Evolutionary conservation across 1,140 invertebrate genomes (phyloP).

Genomic region (Eufriesea mexicana): DNA sequence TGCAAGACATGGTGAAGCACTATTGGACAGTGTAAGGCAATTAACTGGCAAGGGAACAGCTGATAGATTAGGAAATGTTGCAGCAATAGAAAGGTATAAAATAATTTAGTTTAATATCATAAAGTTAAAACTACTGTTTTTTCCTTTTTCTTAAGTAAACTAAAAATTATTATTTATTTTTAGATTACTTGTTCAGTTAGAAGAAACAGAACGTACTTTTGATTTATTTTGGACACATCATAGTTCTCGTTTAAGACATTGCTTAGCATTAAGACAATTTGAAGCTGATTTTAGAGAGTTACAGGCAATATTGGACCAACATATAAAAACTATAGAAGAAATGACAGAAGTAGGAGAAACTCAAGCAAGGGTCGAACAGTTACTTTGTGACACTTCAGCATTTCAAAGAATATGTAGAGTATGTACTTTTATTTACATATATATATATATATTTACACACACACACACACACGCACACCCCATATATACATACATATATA

Average conservation of each 20-base stretch:
- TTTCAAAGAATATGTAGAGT: constrained; percentile 90
- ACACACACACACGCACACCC: no score
- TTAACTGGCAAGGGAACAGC: constrained; percentile 80
- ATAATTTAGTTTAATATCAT: constrained; percentile 4
- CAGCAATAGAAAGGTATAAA: constrained; percentile 93
- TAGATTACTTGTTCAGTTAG: constrained; percentile 95
- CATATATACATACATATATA: background rate
- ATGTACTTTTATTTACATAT: constrained; percentile 66
- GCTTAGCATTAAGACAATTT: constrained; percentile 93
- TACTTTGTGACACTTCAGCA: constrained; percentile 89
- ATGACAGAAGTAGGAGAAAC: constrained; percentile 95
- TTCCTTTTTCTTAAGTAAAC: background rate
- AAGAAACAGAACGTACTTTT: constrained; percentile 96
- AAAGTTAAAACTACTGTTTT: background rate
- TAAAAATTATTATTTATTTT: constrained; percentile 66
- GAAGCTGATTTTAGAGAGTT: constrained; percentile 94
- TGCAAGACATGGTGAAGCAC: constrained; percentile 91
- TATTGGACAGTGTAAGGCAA: constrained; percentile 88
- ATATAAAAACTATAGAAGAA: constrained; percentile 88
- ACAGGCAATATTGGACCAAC: constrained; percentile 87
- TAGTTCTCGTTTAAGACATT: constrained; percentile 93
- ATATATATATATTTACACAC: background rate
- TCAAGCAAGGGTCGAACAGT: constrained; percentile 88
- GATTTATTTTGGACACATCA: constrained; percentile 97
- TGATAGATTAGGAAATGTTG: constrained; percentile 93